Conservation (phyloP, 2,888 invertebrate genomes). For the Leptopilina drosophilae region DNA sequence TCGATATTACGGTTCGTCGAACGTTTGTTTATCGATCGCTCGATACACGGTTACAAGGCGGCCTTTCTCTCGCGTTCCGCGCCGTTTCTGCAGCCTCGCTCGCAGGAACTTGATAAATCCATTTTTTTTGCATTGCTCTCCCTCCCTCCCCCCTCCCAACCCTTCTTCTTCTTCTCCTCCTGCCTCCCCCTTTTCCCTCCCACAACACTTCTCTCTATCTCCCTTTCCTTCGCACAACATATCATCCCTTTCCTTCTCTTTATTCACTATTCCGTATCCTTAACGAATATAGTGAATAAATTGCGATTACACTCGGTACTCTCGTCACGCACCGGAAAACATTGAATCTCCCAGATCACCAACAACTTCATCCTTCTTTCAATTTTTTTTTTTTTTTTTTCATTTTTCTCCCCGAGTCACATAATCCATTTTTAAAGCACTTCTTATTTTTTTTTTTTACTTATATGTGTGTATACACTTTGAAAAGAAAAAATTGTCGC, state of each 20-base stretch:
- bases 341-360: constrained; percentile 4
- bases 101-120: constrained; percentile 58
- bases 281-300: constrained; percentile 39
- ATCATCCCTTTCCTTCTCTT: no score
- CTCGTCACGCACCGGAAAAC: constrained; percentile 29
- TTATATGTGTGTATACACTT: neutral
- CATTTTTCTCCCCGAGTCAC: neutral
- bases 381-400: neutral
- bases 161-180: neutral
- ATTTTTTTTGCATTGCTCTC: constrained; percentile 50
- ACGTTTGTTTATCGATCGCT: constrained; percentile 60
- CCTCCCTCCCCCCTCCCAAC: constrained; percentile 18
- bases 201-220: constrained; percentile 13
- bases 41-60: constrained; percentile 53
- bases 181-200: neutral
- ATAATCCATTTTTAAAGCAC: constrained; percentile 8
- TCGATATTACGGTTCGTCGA: constrained; percentile 58
- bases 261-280: constrained; percentile 28
- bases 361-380: constrained; percentile 1
- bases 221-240: constrained; percentile 3
- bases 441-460: no score
- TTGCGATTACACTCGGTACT: constrained; percentile 30
- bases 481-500: neutral
- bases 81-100: constrained; percentile 50
- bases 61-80: constrained; percentile 58